Evolutionary conservation across 2,797 vertebrate genomes (phyloP).

Genomic region (Euthynnus affinis): DNA sequence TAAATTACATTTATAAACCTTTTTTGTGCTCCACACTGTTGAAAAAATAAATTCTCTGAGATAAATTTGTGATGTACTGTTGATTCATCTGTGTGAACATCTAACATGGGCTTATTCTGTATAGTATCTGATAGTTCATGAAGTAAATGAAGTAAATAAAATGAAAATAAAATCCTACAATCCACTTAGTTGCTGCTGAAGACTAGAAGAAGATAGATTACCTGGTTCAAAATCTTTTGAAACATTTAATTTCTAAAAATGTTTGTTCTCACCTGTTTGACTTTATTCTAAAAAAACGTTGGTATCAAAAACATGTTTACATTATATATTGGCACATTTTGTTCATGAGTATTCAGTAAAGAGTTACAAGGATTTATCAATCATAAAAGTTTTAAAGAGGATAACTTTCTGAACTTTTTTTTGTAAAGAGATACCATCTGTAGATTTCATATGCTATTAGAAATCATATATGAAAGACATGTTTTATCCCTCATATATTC

Average conservation of each 20-base stretch:
- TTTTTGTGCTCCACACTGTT: neutral
- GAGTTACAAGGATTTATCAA: neutral
- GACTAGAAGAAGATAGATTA: neutral
- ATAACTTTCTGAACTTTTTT: neutral
- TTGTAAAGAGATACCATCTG: neutral
- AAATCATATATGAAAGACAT: neutral
- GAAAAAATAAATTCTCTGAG: constrained; percentile 7
- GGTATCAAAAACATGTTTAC: constrained; percentile 34
- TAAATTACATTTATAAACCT: neutral
- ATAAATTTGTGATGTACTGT: neutral
- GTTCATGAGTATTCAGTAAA: constrained; percentile 19
- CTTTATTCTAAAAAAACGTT: neutral
- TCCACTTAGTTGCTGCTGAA: neutral
- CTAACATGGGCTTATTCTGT: neutral
- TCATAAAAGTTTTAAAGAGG: neutral
- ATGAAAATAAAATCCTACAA: neutral
- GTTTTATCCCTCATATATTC: neutral
- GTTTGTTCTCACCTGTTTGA: neutral
- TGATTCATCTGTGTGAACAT: neutral
- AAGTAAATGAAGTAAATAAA: neutral
- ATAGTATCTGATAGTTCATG: neutral
- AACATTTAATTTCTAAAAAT: constrained; percentile 9
- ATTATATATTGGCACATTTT: constrained; percentile 66
- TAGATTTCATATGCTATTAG: neutral
- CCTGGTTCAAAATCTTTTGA: neutral